phyloP scores from a whole-genome alignment of 1,140 invertebrate species.

The Bathynomus jamesi region DNA sequence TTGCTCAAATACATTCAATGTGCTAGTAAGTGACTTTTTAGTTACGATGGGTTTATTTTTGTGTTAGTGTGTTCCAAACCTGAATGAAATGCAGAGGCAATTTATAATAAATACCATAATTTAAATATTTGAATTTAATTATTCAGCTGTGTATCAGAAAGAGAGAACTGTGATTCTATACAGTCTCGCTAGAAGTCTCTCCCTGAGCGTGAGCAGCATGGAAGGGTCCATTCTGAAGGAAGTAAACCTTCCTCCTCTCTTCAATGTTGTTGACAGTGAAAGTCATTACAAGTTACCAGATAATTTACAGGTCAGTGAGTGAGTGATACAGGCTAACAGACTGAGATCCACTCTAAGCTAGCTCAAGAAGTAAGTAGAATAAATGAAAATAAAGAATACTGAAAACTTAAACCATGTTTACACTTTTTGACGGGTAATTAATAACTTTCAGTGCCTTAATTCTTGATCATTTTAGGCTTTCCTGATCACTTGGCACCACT shows the following conservation, averaged over 20 bases:
- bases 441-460: no score
- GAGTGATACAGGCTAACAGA: no score
- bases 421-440: no score
- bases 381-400: no score
- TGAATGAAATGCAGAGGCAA: no score
- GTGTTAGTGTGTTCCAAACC: no score
- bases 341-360: no score
- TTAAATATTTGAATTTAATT: background rate
- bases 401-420: no score
- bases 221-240: background rate
- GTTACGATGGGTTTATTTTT: no score
- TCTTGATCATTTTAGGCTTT: background rate
- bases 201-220: background rate
- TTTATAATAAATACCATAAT: no score
- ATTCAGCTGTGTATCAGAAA: background rate
- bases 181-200: background rate
- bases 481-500: background rate
- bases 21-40: background rate
- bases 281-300: conserved; percentile 1
- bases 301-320: conserved; percentile 2
- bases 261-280: background rate
- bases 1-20: background rate
- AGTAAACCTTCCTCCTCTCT: conserved; percentile 4
- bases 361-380: no score
- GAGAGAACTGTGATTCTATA: background rate